Percentiles rank a stretch among this genome's conserved stretches.
Conservation (phyloP, 2,888 invertebrate species). For the Deroplatys truncata region DNA sequence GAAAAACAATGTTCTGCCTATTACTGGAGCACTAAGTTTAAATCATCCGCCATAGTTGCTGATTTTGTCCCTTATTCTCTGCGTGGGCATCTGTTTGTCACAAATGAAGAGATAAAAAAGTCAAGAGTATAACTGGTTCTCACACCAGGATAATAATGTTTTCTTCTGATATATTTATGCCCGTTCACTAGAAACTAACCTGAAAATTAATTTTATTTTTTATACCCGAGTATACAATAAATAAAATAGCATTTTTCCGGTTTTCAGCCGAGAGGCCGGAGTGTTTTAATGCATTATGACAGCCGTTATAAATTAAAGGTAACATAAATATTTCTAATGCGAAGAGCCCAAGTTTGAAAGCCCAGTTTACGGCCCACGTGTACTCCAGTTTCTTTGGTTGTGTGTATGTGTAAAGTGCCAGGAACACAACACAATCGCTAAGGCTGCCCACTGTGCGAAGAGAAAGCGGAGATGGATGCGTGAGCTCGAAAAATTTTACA, state of each 20-base stretch:
- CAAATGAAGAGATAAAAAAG: no score
- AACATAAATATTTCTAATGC: not conserved
- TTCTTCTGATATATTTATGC: no score
- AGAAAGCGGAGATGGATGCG: not conserved
- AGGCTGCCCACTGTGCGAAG: not conserved
- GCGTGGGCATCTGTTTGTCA: no score
- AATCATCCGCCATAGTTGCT: no score
- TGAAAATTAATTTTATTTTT: no score
- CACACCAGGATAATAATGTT: no score
- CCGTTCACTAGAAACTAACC: no score
- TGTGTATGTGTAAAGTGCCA: not conserved
- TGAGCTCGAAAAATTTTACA: not conserved
- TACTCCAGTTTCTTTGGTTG: not conserved
- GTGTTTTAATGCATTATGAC: not conserved
- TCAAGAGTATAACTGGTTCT: no score
- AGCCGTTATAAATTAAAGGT: not conserved
- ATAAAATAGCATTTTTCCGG: not conserved
- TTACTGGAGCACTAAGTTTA: no score
- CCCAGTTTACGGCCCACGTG: not conserved
- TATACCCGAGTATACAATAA: not conserved
- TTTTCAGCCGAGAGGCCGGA: not conserved
- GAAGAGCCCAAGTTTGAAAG: not conserved
- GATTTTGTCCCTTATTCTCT: no score
- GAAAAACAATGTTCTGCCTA: no score
- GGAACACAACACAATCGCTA: not conserved